Conservation (phyloP, 2,797 vertebrate species). For the Craterocephalus amniculus region DNA sequence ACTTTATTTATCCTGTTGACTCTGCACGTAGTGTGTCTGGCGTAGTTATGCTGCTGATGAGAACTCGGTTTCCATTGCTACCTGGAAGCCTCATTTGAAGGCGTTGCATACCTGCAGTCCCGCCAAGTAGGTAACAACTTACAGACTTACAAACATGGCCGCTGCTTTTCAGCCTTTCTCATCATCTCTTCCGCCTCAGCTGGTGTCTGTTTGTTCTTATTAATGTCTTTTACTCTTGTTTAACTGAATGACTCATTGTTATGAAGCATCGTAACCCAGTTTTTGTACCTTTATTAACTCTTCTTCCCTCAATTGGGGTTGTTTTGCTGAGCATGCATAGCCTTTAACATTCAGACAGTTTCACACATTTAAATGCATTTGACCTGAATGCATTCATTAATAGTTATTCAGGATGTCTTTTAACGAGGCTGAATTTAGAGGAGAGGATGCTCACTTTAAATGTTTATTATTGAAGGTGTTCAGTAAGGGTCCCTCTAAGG, state of each 20-base stretch:
- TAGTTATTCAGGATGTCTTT: neutral
- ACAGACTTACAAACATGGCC: conserved; percentile 80
- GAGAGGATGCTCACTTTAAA: neutral
- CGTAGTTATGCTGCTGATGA: conserved; percentile 99
- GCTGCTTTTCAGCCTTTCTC: conserved; percentile 76
- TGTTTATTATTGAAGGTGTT: neutral
- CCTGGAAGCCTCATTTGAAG: conserved; percentile 99
- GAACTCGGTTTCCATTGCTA: conserved; percentile 99
- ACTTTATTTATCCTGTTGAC: conserved; percentile 77
- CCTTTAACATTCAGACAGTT: conserved; percentile 17
- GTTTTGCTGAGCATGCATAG: conserved; percentile 36
- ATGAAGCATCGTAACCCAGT: conserved; percentile 9
- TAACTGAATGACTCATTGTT: conserved; percentile 15
- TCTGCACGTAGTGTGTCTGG: conserved; percentile 95
- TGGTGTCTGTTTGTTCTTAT: conserved; percentile 40
- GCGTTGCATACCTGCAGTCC: conserved; percentile 88
- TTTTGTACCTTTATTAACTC: conserved; percentile 8
- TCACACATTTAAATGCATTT: conserved; percentile 1
- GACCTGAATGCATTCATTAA: neutral
- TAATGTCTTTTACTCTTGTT: conserved; percentile 24
- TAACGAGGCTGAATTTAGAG: neutral
- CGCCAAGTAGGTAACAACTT: conserved; percentile 95
- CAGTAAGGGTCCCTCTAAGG: neutral
- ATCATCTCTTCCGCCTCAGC: conserved; percentile 29
- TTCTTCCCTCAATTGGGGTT: conserved; percentile 18